Evolutionary conservation across 2,888 invertebrate species (phyloP).

Genomic region (Ceramica pisi): DNA sequence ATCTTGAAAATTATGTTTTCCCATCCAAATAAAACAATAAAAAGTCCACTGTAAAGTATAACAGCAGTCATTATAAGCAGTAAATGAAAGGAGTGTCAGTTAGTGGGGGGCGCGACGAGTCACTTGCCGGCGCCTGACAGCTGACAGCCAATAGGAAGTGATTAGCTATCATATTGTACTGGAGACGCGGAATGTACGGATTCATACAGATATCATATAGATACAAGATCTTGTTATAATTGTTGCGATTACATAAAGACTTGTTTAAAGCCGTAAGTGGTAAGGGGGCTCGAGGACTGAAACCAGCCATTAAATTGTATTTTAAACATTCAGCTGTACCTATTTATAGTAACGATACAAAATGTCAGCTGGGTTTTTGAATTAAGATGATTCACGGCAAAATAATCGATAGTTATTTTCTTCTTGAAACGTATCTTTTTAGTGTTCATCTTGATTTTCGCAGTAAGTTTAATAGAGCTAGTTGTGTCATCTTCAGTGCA

Average conservation of each 20-base stretch:
- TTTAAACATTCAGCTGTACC: background rate
- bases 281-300: no score
- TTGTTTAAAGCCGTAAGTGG: no score
- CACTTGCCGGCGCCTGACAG: conserved; percentile 5
- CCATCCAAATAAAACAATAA: background rate
- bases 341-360: background rate
- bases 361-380: background rate
- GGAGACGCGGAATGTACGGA: background rate
- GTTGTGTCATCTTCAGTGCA: no score
- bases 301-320: no score
- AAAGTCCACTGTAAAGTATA: background rate
- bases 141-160: conserved; percentile 16
- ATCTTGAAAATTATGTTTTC: background rate
- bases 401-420: no score
- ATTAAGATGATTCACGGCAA: no score
- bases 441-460: background rate
- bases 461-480: background rate
- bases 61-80: background rate
- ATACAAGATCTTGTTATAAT: no score
- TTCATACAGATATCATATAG: no score
- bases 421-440: no score
- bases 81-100: background rate
- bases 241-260: no score
- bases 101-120: background rate
- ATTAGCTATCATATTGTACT: conserved; percentile 15